phyloP scores from a whole-genome alignment of 2,888 invertebrate species.

The Omphaloscelis lunosa region DNA sequence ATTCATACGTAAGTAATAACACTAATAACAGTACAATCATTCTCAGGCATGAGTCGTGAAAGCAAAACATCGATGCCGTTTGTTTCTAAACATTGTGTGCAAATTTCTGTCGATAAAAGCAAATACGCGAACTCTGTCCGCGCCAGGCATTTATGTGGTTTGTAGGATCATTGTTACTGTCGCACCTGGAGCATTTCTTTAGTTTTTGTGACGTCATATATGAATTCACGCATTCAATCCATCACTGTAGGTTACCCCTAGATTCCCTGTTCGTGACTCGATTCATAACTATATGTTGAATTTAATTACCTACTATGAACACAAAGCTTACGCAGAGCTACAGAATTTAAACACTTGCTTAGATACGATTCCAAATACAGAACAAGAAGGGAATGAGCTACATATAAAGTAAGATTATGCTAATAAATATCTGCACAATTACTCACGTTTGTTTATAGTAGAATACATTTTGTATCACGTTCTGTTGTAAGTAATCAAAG shows the following conservation, averaged over 20 bases:
- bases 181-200: conserved; percentile 39
- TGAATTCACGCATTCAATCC: conserved; percentile 1
- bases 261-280: conserved; percentile 30
- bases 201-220: conserved; percentile 21
- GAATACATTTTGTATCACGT: conserved; percentile 75
- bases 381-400: conserved; percentile 71
- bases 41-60: conserved; percentile 78
- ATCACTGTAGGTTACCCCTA: neutral
- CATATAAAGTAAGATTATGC: conserved; percentile 73
- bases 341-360: conserved; percentile 64
- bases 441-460: conserved; percentile 78
- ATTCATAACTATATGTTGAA: conserved; percentile 32
- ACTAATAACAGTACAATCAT: conserved; percentile 75
- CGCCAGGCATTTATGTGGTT: conserved; percentile 73
- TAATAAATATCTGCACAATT: conserved; percentile 74
- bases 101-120: conserved; percentile 84
- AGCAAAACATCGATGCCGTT: conserved; percentile 80
- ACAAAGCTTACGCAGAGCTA: conserved; percentile 32
- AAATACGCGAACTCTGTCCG: conserved; percentile 75
- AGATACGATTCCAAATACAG: conserved; percentile 71
- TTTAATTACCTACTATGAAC: conserved; percentile 36
- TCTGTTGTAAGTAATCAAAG: conserved; percentile 71
- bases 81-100: conserved; percentile 87
- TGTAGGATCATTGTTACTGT: conserved; percentile 68
- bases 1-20: conserved; percentile 67